Evolutionary conservation across 2,797 vertebrate species (phyloP), one percentile per base, ranked within the genome.

Genomic region (Micrastur ruficollis): DNA sequence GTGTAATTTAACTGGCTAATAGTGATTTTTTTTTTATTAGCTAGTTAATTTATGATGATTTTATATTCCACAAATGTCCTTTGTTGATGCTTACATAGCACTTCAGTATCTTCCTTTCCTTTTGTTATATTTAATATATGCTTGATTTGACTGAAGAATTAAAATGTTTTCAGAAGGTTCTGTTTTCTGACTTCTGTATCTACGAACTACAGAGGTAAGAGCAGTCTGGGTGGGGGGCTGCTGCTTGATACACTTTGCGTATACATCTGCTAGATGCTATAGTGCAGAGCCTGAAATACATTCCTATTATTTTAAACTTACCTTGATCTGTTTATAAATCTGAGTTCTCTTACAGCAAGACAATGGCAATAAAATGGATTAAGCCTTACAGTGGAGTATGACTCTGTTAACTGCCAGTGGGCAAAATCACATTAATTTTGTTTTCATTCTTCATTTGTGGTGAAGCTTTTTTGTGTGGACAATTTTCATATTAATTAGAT

Each of bases 371-470:
- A 80, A 92, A 94, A 85, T 50, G 59, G 44, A 49, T 93, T 82
- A 88, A 93, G 34, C 38, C 22, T 90, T 88, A 52, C 22, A 62
- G 53, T 55, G 40, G 56, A 81, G 11, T 83, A 88, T 94, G 55
- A 36, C 50, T 88, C n/a, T 91, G 18, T 95, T 96, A 90, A 95
- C 58, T 96, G 76, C 56, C 73, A 82, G 55, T 67, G 63, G 81
- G 61, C 32, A 89, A 82, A 89, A 84, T 86, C 63, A 56, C 65
- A 71, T 96, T 89, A 79, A 80, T 90, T 92, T 87, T 91, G 84
- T 89, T 96, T 95, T 89, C 73, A 61, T 86, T 93, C 83, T 89
- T 94, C 70, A 75, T 91, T 95, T 95, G 96, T 97, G 94, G 94
- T 44, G 18, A 44, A 44, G 44, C 44, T 44, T 44, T 44, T 19